phyloP scores from a whole-genome alignment of 2,888 invertebrate genomes.

The Parasteatoda lunata region DNA sequence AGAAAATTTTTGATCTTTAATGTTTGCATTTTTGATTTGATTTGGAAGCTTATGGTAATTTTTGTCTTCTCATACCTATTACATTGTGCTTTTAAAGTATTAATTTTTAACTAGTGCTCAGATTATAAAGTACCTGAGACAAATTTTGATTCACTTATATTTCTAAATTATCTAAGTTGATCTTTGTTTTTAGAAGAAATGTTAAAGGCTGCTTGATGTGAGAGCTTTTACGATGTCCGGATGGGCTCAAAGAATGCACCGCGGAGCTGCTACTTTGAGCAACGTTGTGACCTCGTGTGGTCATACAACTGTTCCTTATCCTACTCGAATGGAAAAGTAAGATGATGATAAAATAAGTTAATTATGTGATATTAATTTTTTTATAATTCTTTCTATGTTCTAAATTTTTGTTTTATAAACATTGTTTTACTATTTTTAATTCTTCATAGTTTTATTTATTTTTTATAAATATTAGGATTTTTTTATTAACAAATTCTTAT shows the following conservation, averaged over 20 bases:
- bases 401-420: too few relatives aligned
- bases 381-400: too few relatives aligned
- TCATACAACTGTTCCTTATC: slow-evolving; percentile 79
- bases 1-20: too few relatives aligned
- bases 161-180: neutral
- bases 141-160: neutral
- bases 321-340: slow-evolving; percentile 69
- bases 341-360: too few relatives aligned
- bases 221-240: slow-evolving; percentile 81
- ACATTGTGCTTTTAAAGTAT: neutral
- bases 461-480: too few relatives aligned
- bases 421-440: too few relatives aligned
- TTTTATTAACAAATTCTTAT: too few relatives aligned
- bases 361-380: too few relatives aligned
- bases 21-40: neutral
- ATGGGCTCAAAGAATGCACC: slow-evolving; percentile 93
- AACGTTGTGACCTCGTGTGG: slow-evolving; percentile 94
- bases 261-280: slow-evolving; percentile 91
- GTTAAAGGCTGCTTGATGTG: slow-evolving; percentile 32
- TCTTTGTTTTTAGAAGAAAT: slow-evolving; percentile 9
- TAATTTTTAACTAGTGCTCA: neutral
- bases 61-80: neutral
- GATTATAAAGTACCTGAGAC: neutral
- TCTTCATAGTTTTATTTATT: too few relatives aligned
- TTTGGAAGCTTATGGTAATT: neutral